Evolutionary conservation across 35 echinoderm and acorn worm species (phyloP).

Genomic region (Anneissia japonica): DNA sequence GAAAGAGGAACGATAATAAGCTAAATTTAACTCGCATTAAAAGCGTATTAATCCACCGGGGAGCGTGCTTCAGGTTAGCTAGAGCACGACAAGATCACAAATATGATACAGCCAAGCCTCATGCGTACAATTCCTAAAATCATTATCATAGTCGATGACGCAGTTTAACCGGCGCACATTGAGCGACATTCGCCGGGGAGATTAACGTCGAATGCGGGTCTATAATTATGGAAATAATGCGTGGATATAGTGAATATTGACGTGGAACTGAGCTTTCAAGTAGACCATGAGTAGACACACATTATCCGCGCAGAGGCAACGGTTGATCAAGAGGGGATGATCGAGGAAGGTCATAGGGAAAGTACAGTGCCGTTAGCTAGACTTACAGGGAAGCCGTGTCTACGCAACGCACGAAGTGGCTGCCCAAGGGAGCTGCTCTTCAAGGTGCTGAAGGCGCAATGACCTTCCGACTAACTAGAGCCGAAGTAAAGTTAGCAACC

Average conservation of each 20-base stretch:
- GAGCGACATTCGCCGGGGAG: neutral
- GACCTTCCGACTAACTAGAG: neutral
- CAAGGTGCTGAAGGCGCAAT: neutral
- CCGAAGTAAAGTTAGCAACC: neutral
- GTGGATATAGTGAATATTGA: neutral
- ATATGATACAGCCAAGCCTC: neutral
- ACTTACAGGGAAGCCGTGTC: neutral
- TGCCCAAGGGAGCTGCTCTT: neutral
- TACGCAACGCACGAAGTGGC: neutral
- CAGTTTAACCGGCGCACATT: neutral
- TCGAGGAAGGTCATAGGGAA: neutral
- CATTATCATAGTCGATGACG: neutral
- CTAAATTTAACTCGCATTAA: constrained; percentile 2
- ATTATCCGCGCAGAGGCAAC: no score
- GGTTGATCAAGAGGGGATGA: neutral
- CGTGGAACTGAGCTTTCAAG: neutral
- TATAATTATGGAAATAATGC: neutral
- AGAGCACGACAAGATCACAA: neutral
- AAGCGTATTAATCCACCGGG: neutral
- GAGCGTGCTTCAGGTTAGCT: neutral
- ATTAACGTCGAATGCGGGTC: neutral
- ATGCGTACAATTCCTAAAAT: neutral
- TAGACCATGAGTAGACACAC: neutral
- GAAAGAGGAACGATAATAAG: neutral
- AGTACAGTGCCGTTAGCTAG: neutral